Evolutionary conservation across 2,797 vertebrate genomes (phyloP).

Genomic region (Artibeus lituratus): DNA sequence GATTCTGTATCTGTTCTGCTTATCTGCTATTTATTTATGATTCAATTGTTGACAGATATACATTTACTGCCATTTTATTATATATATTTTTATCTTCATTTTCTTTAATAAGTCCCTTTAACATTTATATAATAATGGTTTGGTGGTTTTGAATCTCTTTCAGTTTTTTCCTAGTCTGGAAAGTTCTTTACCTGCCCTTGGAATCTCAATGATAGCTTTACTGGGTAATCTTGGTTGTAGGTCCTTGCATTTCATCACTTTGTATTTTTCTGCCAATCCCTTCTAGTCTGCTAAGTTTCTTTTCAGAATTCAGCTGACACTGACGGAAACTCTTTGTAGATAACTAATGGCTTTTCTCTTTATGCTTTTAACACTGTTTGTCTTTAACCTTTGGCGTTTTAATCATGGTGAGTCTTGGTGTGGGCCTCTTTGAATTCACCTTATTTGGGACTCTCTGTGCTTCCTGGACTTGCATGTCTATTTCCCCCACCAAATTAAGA

Average conservation of each 20-base stretch:
- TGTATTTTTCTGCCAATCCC: background rate
- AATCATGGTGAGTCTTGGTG: background rate
- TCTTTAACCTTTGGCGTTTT: background rate
- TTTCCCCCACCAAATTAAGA: background rate
- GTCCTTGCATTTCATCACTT: background rate
- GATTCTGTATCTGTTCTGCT: background rate
- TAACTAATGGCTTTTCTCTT: background rate
- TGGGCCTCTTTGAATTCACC: background rate
- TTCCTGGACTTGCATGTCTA: background rate
- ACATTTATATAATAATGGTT: background rate
- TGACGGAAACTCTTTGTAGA: background rate
- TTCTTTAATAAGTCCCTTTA: background rate
- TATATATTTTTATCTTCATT: background rate
- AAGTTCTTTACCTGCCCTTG: background rate
- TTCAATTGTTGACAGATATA: background rate
- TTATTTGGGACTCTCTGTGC: background rate
- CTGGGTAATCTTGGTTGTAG: background rate
- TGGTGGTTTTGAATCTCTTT: background rate
- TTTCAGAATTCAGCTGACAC: background rate
- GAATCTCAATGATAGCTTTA: background rate
- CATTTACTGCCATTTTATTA: background rate
- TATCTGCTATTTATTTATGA: background rate
- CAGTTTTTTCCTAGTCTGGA: background rate
- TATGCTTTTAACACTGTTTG: background rate
- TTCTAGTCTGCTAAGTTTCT: background rate